Evolutionary conservation across 2,888 invertebrate species (phyloP).

Genomic region (Siphlonurus alternatus): DNA sequence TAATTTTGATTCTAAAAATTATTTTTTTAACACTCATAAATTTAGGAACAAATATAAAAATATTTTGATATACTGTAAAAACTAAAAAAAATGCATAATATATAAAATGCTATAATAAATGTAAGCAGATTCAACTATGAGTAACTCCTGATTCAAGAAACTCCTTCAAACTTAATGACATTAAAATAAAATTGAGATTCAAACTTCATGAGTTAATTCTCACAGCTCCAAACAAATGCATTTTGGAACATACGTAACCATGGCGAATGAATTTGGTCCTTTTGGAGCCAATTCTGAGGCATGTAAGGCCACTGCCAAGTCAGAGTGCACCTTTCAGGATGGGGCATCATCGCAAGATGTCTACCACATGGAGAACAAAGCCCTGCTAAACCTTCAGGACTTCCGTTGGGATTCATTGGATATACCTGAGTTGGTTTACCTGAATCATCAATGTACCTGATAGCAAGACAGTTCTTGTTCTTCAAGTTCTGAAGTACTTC

Average conservation of each 20-base stretch:
- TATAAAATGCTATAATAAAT: no score
- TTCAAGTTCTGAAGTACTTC: slow-evolving; percentile 21
- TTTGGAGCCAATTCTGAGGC: slow-evolving; percentile 29
- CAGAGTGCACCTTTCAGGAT: slow-evolving; percentile 84
- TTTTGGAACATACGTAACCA: neutral
- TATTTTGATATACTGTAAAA: no score
- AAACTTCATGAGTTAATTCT: neutral
- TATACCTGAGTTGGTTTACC: slow-evolving; percentile 60
- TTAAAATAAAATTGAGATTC: no score
- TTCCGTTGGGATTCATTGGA: slow-evolving; percentile 93
- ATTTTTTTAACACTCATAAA: no score
- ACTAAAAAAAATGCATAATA: no score
- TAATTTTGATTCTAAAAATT: no score
- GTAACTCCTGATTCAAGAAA: no score
- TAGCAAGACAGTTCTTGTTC: slow-evolving; percentile 45
- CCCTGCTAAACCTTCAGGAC: slow-evolving; percentile 71
- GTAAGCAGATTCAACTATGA: no score
- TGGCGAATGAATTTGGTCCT: neutral
- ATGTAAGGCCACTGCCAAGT: slow-evolving; percentile 80
- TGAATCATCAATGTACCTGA: slow-evolving; percentile 71
- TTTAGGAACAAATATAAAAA: no score
- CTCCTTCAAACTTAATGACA: no score
- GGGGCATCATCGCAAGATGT: slow-evolving; percentile 96
- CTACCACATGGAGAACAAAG: slow-evolving; percentile 80
- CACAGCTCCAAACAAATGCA: neutral